Evolutionary conservation across 2,888 invertebrate species (phyloP), one percentile per base, ranked within the genome.

Genomic region (Synanthedon andrenaeformis): DNA sequence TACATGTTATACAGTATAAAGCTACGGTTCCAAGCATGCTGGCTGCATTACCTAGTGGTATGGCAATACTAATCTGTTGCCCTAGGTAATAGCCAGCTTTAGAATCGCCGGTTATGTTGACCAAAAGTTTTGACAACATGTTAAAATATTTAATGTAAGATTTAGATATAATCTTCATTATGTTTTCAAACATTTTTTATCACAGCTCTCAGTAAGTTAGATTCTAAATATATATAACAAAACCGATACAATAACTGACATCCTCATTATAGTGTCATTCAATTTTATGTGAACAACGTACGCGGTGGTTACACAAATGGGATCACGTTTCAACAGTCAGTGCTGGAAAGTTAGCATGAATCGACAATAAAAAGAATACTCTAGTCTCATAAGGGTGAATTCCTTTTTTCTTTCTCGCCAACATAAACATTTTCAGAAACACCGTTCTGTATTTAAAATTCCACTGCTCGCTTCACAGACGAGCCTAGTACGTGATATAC

Each of bases 361-460:
- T 74, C 72, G 73, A 69, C 79, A 72, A 74, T 80, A 80, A 81
- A 72, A 68, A 66, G 67, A 73, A 75, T 69, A 62, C 62, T 65
- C 67, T 60, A 66, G 62, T 62, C 69, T 59, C 65, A 61, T 19
- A 19, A 14, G 63, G 63, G 62, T 66, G 67, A 61, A 70, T 65
- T 64, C 60, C 59, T 61, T 69, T 65, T 71, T 72, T 79, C 77
- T 76, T 73, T 63, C 62, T 64, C 6, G 28, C 49, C 49, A 59
- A 62, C 66, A 78, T 71, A 81, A 81, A 81, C 74, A 80, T 77
- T 76, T 79, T 76, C 63, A 72, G 76, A 70, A 72, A 71, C 78
- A 76, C 75, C 76, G 76, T 71, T 65, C 56, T 68, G 72, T 79
- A 78, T 82, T 86, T 86, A 83, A 86, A 78, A 87, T 87, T 87